phyloP scores from a whole-genome alignment of 2,888 invertebrate species.

The Mactromeris polynyma region DNA sequence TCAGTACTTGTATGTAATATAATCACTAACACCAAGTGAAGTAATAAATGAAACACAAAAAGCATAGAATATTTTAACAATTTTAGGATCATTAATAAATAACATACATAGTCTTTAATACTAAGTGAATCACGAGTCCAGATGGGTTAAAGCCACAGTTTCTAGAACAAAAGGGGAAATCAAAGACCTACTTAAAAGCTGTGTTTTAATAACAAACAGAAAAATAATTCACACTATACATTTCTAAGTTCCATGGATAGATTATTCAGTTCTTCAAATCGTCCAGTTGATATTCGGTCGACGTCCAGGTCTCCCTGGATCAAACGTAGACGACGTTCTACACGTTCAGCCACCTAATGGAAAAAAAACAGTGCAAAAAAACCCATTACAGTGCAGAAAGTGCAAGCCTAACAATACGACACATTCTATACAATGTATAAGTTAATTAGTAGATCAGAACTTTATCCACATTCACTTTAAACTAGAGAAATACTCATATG shows the following conservation, averaged over 20 bases:
- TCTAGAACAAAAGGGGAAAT: too few relatives aligned
- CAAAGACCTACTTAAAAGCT: not conserved
- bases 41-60: too few relatives aligned
- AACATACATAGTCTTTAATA: too few relatives aligned
- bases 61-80: too few relatives aligned
- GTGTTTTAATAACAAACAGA: not conserved
- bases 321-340: conserved; percentile 80
- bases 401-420: not conserved
- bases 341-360: conserved; percentile 79
- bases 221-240: conserved; percentile 60
- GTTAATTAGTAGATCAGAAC: too few relatives aligned
- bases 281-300: conserved; percentile 76
- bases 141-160: too few relatives aligned
- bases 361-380: not conserved
- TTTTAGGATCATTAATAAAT: too few relatives aligned
- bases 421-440: not conserved
- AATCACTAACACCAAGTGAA: too few relatives aligned
- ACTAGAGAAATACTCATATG: too few relatives aligned
- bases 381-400: conserved; percentile 4
- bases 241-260: conserved; percentile 83
- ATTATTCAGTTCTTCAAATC: conserved; percentile 79
- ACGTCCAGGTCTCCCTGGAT: conserved; percentile 83
- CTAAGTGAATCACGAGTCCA: too few relatives aligned
- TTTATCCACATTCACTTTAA: too few relatives aligned
- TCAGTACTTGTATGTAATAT: too few relatives aligned